Base-by-base conservation (phyloP, 1,140 invertebrate species). In the Patella vulgata region DNA sequence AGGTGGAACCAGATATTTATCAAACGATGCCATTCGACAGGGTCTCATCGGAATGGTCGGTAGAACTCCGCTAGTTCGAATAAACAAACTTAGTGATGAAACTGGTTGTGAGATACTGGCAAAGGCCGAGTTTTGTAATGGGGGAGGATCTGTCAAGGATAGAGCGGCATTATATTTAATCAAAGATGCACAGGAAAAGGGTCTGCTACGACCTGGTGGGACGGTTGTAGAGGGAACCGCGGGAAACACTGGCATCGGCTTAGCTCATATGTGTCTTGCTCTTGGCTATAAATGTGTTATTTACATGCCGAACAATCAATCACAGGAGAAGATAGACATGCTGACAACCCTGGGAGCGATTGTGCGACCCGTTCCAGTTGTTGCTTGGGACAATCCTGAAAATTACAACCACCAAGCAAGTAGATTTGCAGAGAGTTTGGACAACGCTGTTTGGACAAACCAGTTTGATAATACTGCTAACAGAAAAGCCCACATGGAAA, bases 381-480 rank as follows among this genome's bases (percentile, higher is more conserved):
- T 79, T 11, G 73, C 84, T 27, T 84, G 71, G 63, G 70, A 75
- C 11, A 78, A 85, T 55, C 74, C 75, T 0, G 66, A 78, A 51
- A 85, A 85, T 54, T 85, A 84, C 62, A 84, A 84, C 57, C 81
- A 85, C 58, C 80, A 81, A 68, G 82, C 83, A 12, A 68, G 52
- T 57, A 60, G 78, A 25, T 83, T 70, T 75, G 84, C 84, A 19
- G 79, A 85, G 2, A 79, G 74, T 57, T 47, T 81, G 33, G 76
- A 81, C 3, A 85, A 85, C 71, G 81, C 83, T 52, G 73, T 82
- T 0, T 85, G 84, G 74, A 84, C 84, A 5, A 80, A 86, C 48
- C 85, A 86, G 71, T 86, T 86, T 77, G 84, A 86, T 56, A 86
- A 86, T 57, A 70, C 70, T 21, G 84, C 83, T 17, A 87, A 87